Base-by-base conservation (phyloP, 1,140 invertebrate species). In the Stegodyphus mimosarum region DNA sequence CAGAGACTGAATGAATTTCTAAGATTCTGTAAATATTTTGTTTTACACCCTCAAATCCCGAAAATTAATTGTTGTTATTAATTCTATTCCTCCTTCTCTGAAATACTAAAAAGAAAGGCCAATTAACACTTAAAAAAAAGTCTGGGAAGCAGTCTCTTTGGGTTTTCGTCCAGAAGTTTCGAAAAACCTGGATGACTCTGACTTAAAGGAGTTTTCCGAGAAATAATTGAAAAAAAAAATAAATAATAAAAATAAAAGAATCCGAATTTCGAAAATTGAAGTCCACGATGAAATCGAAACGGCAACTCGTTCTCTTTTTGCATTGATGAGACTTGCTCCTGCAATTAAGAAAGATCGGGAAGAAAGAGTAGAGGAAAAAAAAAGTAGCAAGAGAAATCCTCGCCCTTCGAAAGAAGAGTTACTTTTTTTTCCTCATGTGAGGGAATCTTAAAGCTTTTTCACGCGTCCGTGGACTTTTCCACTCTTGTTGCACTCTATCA, bases 251-350 rank as follows among this genome's bases (percentile, higher is more conserved):
- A 33, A 33, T 33, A 49, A 50, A 67, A 70, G 72, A 80, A 71
- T 5, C 6, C 6, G 80, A 69, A 83, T 75, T 60, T 48, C 71
- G 55, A 83, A 83, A 83, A 75, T 75, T 83, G 72, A 83, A 75
- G 70, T 11, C 72, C 72, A 64, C 71, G 71, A 75, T 76, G 72
- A 83, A 83, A 83, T 83, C 60, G 81, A 83, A 83, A 83, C 72
- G 81, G 81, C 81, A 83, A 83, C 17, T 53, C 5, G 53, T 18
- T 71, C 49, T 17, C 49, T 53, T 71, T 80, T 73, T 81, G 11
- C 15, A 52, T 55, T 63, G 63, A 66, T 76, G 72, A 70, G 66
- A 76, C 71, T 83, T 69, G 18, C 51, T 63, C 48, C 81, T 75
- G 72, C 72, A 83, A 83, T 83, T 83, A 83, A 75, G 55, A 64